These are phyloP conservation scores for Melopsittacus undulatus DNA, from an alignment of 2,797 vertebrate species.

Conservation along the genomic window DNA sequence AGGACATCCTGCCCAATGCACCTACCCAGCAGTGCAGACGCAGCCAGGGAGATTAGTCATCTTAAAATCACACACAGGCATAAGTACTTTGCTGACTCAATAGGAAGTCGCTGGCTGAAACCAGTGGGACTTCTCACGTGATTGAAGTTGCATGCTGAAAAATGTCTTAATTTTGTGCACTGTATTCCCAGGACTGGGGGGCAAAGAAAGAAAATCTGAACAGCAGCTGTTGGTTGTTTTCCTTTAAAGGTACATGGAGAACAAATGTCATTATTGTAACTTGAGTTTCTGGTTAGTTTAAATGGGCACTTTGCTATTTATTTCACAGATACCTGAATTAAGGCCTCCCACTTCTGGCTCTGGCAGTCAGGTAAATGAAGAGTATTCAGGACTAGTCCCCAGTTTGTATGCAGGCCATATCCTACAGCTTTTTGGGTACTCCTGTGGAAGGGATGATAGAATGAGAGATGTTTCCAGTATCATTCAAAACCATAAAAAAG, in stretches of 20 bases:
- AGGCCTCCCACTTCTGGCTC: background rate
- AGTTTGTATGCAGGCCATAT: background rate
- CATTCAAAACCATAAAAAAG: background rate
- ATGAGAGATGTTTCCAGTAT: background rate
- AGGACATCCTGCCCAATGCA: background rate
- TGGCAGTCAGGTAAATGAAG: background rate
- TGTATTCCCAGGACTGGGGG: background rate
- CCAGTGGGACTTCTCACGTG: conserved; percentile 9
- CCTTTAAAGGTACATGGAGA: background rate
- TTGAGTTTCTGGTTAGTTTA: background rate
- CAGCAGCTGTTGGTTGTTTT: background rate
- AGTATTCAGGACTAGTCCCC: background rate
- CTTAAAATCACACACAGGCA: background rate
- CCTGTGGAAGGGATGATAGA: background rate
- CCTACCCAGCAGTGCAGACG: accelerated
- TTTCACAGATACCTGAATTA: background rate
- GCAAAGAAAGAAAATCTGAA: background rate
- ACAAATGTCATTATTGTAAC: background rate
- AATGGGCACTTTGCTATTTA: background rate
- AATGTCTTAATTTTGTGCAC: background rate
- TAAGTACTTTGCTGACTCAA: conserved; percentile 34
- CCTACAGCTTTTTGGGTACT: background rate
- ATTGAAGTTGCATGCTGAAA: background rate
- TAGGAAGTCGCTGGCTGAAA: conserved; percentile 41
- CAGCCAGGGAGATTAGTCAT: conserved; percentile 14